Conservation (phyloP, 2,113 vertebrate genomes). For the Ciconia maguari region DNA sequence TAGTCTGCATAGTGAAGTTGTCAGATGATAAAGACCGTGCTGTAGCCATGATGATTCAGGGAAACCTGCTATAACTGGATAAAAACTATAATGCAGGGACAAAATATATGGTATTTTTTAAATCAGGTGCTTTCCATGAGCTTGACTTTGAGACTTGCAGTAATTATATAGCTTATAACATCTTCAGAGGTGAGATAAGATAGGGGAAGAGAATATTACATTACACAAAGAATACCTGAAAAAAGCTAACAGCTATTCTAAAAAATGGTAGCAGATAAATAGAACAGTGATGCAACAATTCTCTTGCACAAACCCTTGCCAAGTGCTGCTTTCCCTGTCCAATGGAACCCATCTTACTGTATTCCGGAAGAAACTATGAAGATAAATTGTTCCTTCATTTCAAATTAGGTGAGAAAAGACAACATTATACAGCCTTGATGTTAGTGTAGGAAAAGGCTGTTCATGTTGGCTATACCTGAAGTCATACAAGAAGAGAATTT, state of each 20-base stretch:
- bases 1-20: not conserved
- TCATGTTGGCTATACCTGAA: not conserved
- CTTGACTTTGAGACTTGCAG: not conserved
- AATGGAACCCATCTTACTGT: not conserved
- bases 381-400: not conserved
- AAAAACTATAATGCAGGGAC: not conserved
- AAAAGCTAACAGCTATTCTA: not conserved
- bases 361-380: not conserved
- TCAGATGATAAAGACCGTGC: not conserved
- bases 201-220: not conserved
- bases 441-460: not conserved
- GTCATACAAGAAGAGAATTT: not conserved
- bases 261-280: not conserved
- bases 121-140: not conserved
- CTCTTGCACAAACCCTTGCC: not conserved
- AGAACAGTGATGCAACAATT: not conserved
- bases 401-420: not conserved
- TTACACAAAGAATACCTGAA: not conserved
- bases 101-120: not conserved
- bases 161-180: not conserved
- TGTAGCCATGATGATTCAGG: not conserved
- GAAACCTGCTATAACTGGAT: not conserved
- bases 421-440: not conserved
- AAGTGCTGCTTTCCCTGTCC: not conserved
- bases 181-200: not conserved